Evolutionary conservation across 2,797 vertebrate genomes (phyloP).

Genomic region (Mus caroli): DNA sequence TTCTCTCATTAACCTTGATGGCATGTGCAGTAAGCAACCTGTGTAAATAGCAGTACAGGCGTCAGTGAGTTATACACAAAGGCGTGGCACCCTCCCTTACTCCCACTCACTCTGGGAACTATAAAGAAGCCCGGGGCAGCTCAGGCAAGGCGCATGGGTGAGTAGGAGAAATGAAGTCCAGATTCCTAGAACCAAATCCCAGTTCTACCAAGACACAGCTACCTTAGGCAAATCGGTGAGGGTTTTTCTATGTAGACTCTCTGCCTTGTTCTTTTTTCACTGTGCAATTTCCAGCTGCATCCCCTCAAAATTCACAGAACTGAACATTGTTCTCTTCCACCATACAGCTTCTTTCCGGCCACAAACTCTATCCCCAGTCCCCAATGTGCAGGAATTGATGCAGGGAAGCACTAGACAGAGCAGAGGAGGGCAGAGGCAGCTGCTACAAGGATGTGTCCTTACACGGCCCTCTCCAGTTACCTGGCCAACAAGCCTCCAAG

Average conservation of each 20-base stretch:
- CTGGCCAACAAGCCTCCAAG: background rate
- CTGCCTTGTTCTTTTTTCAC: background rate
- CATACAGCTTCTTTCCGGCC: background rate
- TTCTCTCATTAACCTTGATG: background rate
- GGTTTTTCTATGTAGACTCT: background rate
- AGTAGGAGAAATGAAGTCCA: background rate
- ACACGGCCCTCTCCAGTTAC: slow-evolving; percentile 4
- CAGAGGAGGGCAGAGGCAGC: background rate
- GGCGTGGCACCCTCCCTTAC: background rate
- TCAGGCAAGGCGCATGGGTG: rapidly evolving
- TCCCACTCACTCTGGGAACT: background rate
- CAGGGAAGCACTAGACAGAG: background rate
- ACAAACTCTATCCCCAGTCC: background rate
- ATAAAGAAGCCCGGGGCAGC: background rate
- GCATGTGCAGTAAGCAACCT: background rate
- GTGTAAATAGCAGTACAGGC: background rate
- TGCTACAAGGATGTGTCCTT: slow-evolving; percentile 10
- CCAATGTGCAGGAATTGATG: background rate
- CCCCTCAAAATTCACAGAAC: background rate
- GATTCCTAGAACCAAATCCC: slow-evolving; percentile 1
- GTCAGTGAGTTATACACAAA: background rate
- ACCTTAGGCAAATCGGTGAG: background rate
- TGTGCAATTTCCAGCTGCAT: background rate
- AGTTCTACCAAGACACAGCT: background rate
- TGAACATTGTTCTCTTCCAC: background rate